Evolutionary conservation across 2,888 invertebrate species (phyloP).

Genomic region (Schizaphis graminum): DNA sequence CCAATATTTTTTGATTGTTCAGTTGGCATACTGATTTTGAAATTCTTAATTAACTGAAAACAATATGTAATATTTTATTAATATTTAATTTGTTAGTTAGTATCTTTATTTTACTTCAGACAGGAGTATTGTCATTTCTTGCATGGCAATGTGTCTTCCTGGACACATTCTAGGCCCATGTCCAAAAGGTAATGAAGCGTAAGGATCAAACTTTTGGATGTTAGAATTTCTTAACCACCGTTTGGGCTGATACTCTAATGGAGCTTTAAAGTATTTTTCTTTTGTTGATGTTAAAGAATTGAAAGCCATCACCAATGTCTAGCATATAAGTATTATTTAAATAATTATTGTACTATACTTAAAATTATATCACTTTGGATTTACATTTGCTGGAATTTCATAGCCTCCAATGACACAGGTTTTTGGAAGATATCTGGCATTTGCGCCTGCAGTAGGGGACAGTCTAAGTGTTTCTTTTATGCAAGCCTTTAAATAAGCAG

Average conservation of each 20-base stretch:
- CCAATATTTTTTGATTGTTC: slow-evolving; percentile 69
- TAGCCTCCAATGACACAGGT: slow-evolving; percentile 72
- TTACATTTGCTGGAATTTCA: slow-evolving; percentile 72
- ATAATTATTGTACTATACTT: slow-evolving; percentile 31
- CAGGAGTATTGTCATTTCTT: slow-evolving; percentile 70
- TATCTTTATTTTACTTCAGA: slow-evolving; percentile 70
- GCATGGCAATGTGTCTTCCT: slow-evolving; percentile 71
- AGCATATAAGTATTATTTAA: slow-evolving; percentile 57
- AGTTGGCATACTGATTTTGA: slow-evolving; percentile 68
- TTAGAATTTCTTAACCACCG: slow-evolving; percentile 71
- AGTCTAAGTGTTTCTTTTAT: slow-evolving; percentile 72
- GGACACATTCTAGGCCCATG: slow-evolving; percentile 74
- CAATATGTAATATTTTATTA: slow-evolving; percentile 17
- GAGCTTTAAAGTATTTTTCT: slow-evolving; percentile 71
- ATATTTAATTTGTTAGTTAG: neutral
- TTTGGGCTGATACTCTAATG: slow-evolving; percentile 72
- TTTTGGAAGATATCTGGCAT: slow-evolving; percentile 71
- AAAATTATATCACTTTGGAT: slow-evolving; percentile 50
- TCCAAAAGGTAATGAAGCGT: slow-evolving; percentile 73
- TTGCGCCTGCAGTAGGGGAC: slow-evolving; percentile 72
- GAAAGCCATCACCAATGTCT: slow-evolving; percentile 72
- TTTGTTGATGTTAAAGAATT: slow-evolving; percentile 71
- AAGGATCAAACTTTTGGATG: slow-evolving; percentile 71
- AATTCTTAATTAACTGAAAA: slow-evolving; percentile 71
- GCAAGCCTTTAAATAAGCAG: slow-evolving; percentile 70